Conservation (phyloP, 1,140 invertebrate genomes). For the Orius insidiosus region DNA sequence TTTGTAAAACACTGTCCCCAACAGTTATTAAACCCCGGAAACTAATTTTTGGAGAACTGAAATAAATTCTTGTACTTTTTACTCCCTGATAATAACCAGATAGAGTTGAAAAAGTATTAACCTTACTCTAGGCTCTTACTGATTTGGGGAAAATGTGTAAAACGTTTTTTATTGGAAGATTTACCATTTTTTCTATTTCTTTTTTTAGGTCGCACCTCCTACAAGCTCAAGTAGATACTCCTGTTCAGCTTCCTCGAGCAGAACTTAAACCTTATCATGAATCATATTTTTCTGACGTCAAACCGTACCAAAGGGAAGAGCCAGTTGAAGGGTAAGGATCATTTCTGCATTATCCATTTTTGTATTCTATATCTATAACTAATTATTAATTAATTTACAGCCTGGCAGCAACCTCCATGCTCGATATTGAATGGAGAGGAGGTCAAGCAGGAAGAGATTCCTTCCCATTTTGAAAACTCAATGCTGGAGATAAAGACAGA, state of each 20-base stretch:
- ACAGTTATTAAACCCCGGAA: too few species aligned
- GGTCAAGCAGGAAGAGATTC: constrained; percentile 17
- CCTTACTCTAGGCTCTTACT: too few species aligned
- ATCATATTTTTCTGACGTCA: constrained; percentile 46
- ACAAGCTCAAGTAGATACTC: constrained; percentile 27
- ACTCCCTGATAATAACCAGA: too few species aligned
- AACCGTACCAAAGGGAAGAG: constrained; percentile 27
- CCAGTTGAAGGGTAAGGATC: constrained; percentile 22
- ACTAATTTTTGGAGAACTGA: too few species aligned
- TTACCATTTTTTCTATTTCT: too few species aligned
- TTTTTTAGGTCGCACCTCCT: too few species aligned
- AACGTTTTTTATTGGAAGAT: too few species aligned
- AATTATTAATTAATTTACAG: constrained; percentile 22
- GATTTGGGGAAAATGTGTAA: too few species aligned
- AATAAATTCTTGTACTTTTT: too few species aligned
- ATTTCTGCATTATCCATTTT: background rate
- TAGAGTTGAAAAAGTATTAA: too few species aligned
- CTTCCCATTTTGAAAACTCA: constrained; percentile 7
- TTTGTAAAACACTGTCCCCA: too few species aligned
- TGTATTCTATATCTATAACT: background rate
- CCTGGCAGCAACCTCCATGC: constrained; percentile 66
- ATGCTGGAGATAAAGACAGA: constrained; percentile 19
- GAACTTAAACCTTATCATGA: constrained; percentile 56
- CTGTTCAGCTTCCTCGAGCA: constrained; percentile 41
- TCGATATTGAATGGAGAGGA: constrained; percentile 41